Evolutionary conservation across 2,113 vertebrate genomes (phyloP).

Genomic region (Hippoglossus stenolepis): DNA sequence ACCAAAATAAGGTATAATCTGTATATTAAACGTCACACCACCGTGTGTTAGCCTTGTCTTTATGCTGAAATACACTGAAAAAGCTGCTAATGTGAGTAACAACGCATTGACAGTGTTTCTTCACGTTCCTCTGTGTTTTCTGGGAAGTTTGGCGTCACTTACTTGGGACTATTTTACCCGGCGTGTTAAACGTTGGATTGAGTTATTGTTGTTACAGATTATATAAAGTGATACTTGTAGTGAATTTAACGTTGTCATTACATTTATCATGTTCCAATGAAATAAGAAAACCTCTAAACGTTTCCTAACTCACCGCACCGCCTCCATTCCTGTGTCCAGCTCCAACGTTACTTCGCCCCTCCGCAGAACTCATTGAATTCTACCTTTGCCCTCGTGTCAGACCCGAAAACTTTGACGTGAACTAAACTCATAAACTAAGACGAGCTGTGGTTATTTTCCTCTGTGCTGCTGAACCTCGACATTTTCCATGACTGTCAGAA

Average conservation of each 20-base stretch:
- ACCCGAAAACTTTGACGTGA: not conserved
- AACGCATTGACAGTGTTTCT: not conserved
- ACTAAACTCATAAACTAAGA: not conserved
- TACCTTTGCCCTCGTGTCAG: not conserved
- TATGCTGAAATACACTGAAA: not conserved
- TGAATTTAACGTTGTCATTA: not conserved
- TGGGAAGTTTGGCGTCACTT: not conserved
- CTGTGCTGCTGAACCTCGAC: not conserved
- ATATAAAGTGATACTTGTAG: no score
- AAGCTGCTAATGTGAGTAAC: not conserved
- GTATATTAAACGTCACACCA: not conserved
- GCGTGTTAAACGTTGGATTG: no score
- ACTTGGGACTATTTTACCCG: not conserved
- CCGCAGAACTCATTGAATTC: conserved; percentile 66
- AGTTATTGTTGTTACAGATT: no score
- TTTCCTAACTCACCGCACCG: conserved; percentile 55
- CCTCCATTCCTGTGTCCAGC: conserved; percentile 44
- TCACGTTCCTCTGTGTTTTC: not conserved
- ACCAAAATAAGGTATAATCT: not conserved
- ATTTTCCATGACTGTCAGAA: conserved; percentile 42
- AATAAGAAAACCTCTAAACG: not conserved
- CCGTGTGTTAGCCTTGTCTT: not conserved
- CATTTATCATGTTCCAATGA: not conserved
- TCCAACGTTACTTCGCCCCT: conserved; percentile 24
- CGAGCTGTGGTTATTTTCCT: not conserved